Base-by-base conservation (phyloP, 2,888 invertebrate genomes). In the Pantelozetes paolii region DNA sequence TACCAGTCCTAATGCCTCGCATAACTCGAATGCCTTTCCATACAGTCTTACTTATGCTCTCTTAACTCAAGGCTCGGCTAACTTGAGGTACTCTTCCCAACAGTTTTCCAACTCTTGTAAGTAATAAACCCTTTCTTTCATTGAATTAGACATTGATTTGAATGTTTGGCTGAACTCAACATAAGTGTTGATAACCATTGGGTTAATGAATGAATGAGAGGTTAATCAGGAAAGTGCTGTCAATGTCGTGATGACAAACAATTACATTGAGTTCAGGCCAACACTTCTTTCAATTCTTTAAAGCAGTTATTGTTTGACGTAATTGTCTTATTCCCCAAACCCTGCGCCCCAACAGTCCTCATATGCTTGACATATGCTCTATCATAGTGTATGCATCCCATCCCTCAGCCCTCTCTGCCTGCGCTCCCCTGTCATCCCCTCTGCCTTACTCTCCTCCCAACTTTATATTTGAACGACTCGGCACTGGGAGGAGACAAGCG, bases 41-140 rank as follows among this genome's bases (percentile, higher is more conserved):
- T 74, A 70, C 26, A 70, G 54, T 74, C 54, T 74, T 15, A 74
- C 70, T 18, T 74, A 70, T 59, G 74, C 74, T 40, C 59, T 70
- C 30, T 30, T 74, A 40, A 70, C 70, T 18, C 74, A 74, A 28
- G 67, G 67, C 26, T 67, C 67, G 67, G 67, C 67, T 42, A 67
- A 67, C 67, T 40, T 67, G 23, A 13, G 67, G 8, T 40, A 36
- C 36, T 40, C 36, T 36, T 42, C 36, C 9, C 67, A 67, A 42
- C 67, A n/a, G n/a, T n/a, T 67, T 23, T 40, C 20, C n/a, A 67
- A 15, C 20, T 20, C 67, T 23, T 67, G 67, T 67, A 67, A 67
- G 67, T 67, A 67, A 64, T 30, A 3, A 28, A 28, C 28, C 26
- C 57, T 36, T 36, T 64, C 18, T 36, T 9, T 57, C 20, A 26